A percentile compares a stretch with the other conserved stretches of the same genome.
These are phyloP conservation scores for Melikaiella ostensackeni DNA, from an alignment of 2,888 invertebrate species.

Conservation along the genomic window DNA sequence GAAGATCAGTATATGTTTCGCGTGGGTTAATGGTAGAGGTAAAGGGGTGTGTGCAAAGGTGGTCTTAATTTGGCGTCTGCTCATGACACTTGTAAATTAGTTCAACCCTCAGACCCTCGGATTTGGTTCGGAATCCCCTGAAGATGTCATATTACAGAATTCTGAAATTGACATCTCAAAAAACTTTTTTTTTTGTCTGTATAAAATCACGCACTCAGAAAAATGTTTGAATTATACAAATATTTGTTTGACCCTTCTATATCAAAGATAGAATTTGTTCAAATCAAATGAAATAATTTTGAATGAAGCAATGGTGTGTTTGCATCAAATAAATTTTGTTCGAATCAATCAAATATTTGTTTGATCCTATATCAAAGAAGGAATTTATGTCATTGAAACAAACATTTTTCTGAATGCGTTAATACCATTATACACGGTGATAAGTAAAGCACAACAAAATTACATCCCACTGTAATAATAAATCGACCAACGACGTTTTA, in stretches of 20 bases:
- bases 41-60: slow-evolving; percentile 5
- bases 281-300: no score
- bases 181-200: not conserved
- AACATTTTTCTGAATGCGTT: no score
- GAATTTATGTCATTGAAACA: no score
- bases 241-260: no score
- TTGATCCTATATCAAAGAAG: no score
- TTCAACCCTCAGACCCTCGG: slow-evolving; percentile 31
- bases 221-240: no score
- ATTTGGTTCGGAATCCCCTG: slow-evolving; percentile 43
- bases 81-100: slow-evolving; percentile 50
- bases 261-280: no score
- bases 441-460: not conserved
- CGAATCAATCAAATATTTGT: no score
- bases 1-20: slow-evolving; percentile 21
- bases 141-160: not conserved
- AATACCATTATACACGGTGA: not conserved
- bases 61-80: slow-evolving; percentile 41
- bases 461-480: slow-evolving; percentile 8
- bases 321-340: no score
- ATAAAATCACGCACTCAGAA: not conserved
- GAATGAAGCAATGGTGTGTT: no score
- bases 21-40: slow-evolving; percentile 3
- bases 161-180: not conserved
- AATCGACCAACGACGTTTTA: slow-evolving; percentile 17